These are phyloP conservation scores for Trachemys scripta DNA, from an alignment of 2,113 vertebrate genomes.

Conservation along the genomic window DNA sequence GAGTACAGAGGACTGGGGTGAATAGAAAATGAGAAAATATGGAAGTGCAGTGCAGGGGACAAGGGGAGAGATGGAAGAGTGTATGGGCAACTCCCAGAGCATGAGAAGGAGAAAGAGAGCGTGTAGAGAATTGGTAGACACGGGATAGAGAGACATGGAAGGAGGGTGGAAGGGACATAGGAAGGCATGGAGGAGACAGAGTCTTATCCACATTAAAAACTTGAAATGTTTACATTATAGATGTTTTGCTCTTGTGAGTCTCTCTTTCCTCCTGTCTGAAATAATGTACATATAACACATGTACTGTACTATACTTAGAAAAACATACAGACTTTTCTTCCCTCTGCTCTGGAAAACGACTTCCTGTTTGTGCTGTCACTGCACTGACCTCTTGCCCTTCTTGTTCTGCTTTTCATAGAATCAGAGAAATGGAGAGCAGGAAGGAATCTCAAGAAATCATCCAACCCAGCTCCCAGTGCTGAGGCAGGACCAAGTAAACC, in stretches of 20 bases:
- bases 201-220: not conserved
- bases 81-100: too few relatives aligned
- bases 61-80: not conserved
- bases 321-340: constrained; percentile 26
- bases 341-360: constrained; percentile 16
- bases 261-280: not conserved
- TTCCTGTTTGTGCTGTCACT: not conserved
- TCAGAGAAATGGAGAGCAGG: not conserved
- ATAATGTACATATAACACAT: not conserved
- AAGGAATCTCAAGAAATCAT: not conserved
- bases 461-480: not conserved
- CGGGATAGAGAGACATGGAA: not conserved
- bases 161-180: not conserved
- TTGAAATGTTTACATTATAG: not conserved
- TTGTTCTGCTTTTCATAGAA: not conserved
- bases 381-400: not conserved
- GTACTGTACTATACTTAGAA: not conserved
- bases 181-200: not conserved
- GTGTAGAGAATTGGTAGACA: not conserved
- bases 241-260: not conserved
- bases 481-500: not conserved
- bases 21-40: not conserved
- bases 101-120: not conserved
- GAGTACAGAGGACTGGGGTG: fast-evolving
- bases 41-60: not conserved